Evolutionary conservation across 2,113 vertebrate species (phyloP), one percentile per base, ranked within the genome.

Genomic region (Paralichthys olivaceus): DNA sequence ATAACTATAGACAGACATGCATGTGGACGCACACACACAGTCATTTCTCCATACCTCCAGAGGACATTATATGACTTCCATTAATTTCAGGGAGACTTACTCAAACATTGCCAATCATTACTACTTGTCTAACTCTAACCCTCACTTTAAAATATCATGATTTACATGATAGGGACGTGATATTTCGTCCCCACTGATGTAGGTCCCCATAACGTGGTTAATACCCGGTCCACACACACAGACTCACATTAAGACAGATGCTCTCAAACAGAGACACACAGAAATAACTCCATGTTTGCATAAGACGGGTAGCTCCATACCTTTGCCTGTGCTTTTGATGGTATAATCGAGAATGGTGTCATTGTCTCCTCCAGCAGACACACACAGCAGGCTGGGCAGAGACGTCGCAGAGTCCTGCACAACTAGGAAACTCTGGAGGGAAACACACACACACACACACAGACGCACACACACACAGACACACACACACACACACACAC

Each of bases 391-490:
- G 14, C 59, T 43, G 65, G 90, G 87, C 85, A 75, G 79, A 67
- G 76, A 84, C 4, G 87, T 85, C 28, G 3, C 67, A 58, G 58
- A 29, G 74, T 92, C 89, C 17, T 72, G 51, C 51, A 93, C 69
- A 49, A 92, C 65, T 67, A 93, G 88, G 87, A 93, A 93, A 67
- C 92, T 92, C 92, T 93, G 77, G n/a, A 76, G 72, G 63, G 69
- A 58, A 23, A 37, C 32, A 58, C 25, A 58, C 56, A 87, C 56
- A 81, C 29, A 77, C 53, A 51, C 45, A 76, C 54, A 58, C 61
- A 28, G 76, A 66, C 29, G 43, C 40, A 47, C 45, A 56, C 51
- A 56, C 25, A 54, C 72, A 64, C 26, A 45, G 37, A 37, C 32
- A 58, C 25, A 58, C 56, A 87, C 56, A 81, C 29, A 77, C 53